Percentiles rank a stretch among this genome's conserved stretches.
These are phyloP conservation scores for Thymelicus lineola DNA, from an alignment of 2,888 invertebrate species.

Conservation along the genomic window DNA sequence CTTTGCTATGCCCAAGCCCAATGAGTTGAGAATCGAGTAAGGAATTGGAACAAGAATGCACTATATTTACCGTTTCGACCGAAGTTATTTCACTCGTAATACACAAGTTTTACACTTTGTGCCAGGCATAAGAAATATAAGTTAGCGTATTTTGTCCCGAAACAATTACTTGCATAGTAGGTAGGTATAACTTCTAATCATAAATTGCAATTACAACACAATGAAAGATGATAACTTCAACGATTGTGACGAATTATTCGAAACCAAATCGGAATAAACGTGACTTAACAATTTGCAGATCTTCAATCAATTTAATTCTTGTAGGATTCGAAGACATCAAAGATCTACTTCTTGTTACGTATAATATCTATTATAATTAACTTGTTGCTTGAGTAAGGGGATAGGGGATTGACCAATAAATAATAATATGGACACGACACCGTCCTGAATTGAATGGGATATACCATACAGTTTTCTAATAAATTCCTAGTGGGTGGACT, in stretches of 20 bases:
- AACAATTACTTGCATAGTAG: no score
- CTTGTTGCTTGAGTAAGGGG: not conserved
- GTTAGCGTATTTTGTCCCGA: not conserved
- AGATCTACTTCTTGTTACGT: no score
- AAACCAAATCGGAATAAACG: constrained; percentile 51
- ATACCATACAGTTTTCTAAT: constrained; percentile 35
- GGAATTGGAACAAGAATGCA: constrained; percentile 11
- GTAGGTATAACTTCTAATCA: not conserved
- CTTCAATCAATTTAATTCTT: not conserved
- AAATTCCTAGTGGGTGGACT: constrained; percentile 37
- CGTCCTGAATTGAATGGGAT: constrained; percentile 22
- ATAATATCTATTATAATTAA: no score
- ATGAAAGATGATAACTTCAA: constrained; percentile 43
- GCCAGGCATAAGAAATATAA: not conserved
- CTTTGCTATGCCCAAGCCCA: constrained; percentile 1
- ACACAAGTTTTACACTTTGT: constrained; percentile 4
- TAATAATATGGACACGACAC: constrained; percentile 14
- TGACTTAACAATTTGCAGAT: constrained; percentile 23
- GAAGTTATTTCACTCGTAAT: constrained; percentile 9
- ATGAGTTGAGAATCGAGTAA: not conserved
- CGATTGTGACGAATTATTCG: constrained; percentile 47
- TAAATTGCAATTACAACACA: constrained; percentile 35
- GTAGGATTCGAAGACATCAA: no score
- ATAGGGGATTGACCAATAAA: constrained; percentile 25
- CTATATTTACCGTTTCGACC: constrained; percentile 8